phyloP scores from a whole-genome alignment of 2,888 invertebrate species.

The Drosophila nigritarsus region DNA sequence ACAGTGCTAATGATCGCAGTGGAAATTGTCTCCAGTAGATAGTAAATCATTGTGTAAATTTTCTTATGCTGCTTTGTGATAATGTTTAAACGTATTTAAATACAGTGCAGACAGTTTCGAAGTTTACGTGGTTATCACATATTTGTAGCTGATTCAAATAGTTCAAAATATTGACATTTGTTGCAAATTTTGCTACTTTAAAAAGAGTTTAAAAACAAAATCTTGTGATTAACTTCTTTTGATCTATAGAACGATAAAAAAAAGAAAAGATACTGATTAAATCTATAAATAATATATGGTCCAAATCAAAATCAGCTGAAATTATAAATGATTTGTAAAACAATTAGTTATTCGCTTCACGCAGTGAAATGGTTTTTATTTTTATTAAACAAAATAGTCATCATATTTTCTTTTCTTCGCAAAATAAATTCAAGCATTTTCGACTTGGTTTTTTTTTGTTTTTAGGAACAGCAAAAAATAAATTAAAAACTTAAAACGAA shows the following conservation, averaged over 20 bases:
- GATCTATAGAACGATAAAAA: not conserved
- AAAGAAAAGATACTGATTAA: not conserved
- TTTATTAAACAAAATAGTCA: constrained; percentile 79
- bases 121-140: constrained; percentile 13
- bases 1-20: constrained; percentile 34
- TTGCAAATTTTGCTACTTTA: not conserved
- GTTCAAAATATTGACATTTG: not conserved
- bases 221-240: not conserved
- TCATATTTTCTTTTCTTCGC: constrained; percentile 57
- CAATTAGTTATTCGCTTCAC: constrained; percentile 50
- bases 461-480: constrained; percentile 81
- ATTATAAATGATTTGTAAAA: not conserved
- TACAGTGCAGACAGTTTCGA: not conserved
- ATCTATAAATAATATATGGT: not conserved
- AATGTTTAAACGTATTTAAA: constrained; percentile 1
- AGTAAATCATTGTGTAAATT: constrained; percentile 51
- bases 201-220: not conserved
- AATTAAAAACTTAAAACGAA: constrained; percentile 78
- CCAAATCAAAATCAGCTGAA: not conserved
- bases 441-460: constrained; percentile 52
- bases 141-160: not conserved
- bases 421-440: constrained; percentile 66
- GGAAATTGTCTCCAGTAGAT: constrained; percentile 49
- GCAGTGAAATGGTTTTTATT: constrained; percentile 59
- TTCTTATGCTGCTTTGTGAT: not conserved